A percentile compares a stretch with the other conserved stretches of the same genome.
Evolutionary conservation across 1,140 invertebrate genomes (phyloP).

Genomic region (Pectinophora gossypiella): DNA sequence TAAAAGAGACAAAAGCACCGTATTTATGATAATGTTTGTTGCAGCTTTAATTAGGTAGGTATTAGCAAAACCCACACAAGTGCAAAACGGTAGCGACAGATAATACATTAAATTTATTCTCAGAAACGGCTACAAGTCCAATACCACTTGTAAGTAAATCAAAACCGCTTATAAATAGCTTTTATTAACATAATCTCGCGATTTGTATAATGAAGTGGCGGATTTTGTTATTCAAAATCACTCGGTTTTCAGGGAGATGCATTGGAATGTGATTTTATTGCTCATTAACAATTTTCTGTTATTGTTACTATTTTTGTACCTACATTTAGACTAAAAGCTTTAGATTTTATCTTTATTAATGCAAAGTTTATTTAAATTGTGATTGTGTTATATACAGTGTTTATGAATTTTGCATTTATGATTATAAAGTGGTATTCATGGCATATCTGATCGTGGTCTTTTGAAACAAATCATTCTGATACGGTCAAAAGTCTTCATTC

Average conservation of each 20-base stretch:
- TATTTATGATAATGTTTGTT: constrained; percentile 36
- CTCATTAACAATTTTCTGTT: constrained; percentile 22
- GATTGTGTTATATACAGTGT: neutral
- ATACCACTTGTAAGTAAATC: constrained; percentile 50
- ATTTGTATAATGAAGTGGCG: constrained; percentile 64
- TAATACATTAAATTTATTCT: constrained; percentile 57
- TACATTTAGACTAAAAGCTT: constrained; percentile 26
- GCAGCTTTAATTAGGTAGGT: constrained; percentile 28
- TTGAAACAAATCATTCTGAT: neutral
- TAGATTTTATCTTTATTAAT: constrained; percentile 13
- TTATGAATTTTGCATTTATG: neutral
- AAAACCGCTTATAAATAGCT: constrained; percentile 57
- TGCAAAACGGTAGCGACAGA: constrained; percentile 52
- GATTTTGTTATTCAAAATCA: constrained; percentile 39
- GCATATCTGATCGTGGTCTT: neutral
- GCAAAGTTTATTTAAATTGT: neutral
- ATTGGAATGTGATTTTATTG: constrained; percentile 36
- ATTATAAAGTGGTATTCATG: neutral
- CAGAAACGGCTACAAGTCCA: constrained; percentile 43
- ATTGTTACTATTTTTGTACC: constrained; percentile 19
- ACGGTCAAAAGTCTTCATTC: too few species aligned
- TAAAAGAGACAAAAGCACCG: constrained; percentile 30
- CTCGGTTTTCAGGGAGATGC: constrained; percentile 33
- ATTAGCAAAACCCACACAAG: constrained; percentile 49
- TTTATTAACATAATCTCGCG: constrained; percentile 62